phyloP scores from a whole-genome alignment of 2,888 invertebrate species.

The Exephanes ischioxanthus region DNA sequence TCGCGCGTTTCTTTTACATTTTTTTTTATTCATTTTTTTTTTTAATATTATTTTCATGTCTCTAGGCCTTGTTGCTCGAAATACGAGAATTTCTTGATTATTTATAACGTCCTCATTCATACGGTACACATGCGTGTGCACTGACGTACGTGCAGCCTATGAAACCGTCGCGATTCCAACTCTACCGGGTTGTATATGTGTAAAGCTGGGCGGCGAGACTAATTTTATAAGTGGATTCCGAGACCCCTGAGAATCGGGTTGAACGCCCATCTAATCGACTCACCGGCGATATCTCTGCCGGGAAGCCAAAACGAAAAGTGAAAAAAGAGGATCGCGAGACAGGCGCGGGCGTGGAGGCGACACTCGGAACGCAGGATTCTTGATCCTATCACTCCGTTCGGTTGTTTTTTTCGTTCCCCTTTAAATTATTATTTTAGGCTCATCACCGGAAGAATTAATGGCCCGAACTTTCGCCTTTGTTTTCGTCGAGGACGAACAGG shows the following conservation, averaged over 20 bases:
- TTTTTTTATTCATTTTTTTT: neutral
- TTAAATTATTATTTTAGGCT: neutral
- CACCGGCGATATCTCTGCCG: slow-evolving; percentile 20
- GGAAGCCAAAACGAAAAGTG: slow-evolving; percentile 14
- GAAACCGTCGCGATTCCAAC: neutral
- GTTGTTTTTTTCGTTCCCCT: neutral
- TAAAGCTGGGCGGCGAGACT: slow-evolving; percentile 1
- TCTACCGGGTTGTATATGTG: neutral
- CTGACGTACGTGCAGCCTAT: slow-evolving; percentile 21
- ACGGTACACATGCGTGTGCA: too few species aligned
- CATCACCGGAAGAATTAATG: slow-evolving; percentile 14
- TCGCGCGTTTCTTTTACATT: too few species aligned
- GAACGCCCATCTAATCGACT: slow-evolving; percentile 63
- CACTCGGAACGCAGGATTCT: neutral
- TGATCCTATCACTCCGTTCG: neutral
- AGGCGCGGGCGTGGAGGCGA: slow-evolving; percentile 2
- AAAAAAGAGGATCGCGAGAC: neutral
- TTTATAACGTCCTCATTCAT: neutral
- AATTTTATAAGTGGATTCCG: slow-evolving; percentile 31
- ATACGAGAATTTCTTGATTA: neutral
- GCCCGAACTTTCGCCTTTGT: neutral
- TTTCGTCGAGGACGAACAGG: slow-evolving; percentile 11
- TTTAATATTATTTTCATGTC: slow-evolving; percentile 18
- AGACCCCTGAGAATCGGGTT: slow-evolving; percentile 60
- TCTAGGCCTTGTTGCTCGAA: slow-evolving; percentile 12